phyloP scores from a whole-genome alignment of 2,888 invertebrate species.

The Tachystola acroxantha region DNA sequence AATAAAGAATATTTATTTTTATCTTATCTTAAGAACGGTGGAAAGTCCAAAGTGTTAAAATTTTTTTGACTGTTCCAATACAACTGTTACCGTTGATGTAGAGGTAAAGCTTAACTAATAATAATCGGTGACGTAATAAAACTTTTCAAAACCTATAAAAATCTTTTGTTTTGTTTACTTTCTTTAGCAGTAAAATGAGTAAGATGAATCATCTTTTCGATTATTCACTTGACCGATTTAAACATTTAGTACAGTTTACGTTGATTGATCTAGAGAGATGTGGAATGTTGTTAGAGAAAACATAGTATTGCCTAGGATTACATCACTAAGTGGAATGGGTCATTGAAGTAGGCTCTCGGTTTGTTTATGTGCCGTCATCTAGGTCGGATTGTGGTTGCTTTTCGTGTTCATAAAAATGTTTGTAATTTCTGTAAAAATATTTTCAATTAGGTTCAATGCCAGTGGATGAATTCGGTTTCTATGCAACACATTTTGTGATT shows the following conservation, averaged over 20 bases:
- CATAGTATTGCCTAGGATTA: slow-evolving; percentile 24
- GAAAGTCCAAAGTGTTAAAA: too few species aligned
- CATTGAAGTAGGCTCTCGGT: slow-evolving; percentile 30
- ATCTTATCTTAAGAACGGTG: too few species aligned
- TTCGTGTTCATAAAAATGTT: slow-evolving; percentile 5
- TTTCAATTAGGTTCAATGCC: slow-evolving; percentile 4
- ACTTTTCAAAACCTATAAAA: too few species aligned
- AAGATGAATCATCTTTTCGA: slow-evolving; percentile 6
- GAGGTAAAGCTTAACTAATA: too few species aligned
- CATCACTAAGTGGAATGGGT: slow-evolving; percentile 42
- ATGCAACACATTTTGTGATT: too few species aligned
- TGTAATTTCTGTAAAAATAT: background rate
- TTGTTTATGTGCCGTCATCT: slow-evolving; percentile 39
- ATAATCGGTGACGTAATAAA: too few species aligned
- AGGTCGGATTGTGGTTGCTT: slow-evolving; percentile 20
- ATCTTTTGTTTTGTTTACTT: background rate
- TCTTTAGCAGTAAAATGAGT: too few species aligned
- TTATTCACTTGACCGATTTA: slow-evolving; percentile 11
- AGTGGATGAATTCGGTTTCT: too few species aligned
- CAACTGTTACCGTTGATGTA: too few species aligned
- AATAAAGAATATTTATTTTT: too few species aligned
- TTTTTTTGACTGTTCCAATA: too few species aligned
- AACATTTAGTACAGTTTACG: slow-evolving; percentile 1
- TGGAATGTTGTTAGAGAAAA: slow-evolving; percentile 31
- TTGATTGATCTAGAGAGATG: slow-evolving; percentile 15